phyloP scores from a whole-genome alignment of 2,888 invertebrate genomes.

The Melanostoma mellinum region DNA sequence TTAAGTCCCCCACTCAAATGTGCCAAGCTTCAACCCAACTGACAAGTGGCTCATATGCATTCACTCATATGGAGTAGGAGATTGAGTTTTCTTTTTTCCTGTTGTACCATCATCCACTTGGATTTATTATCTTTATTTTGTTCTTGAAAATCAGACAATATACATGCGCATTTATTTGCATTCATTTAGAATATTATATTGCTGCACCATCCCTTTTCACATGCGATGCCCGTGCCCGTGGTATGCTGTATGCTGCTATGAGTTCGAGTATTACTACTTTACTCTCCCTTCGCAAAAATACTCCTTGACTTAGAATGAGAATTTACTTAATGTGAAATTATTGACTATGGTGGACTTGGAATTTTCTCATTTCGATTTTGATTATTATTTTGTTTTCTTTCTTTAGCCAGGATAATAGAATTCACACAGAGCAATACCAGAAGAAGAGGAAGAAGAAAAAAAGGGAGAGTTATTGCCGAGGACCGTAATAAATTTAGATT shows the following conservation, averaged over 20 bases:
- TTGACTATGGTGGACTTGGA: slow-evolving; percentile 61
- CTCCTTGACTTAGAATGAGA: slow-evolving; percentile 15
- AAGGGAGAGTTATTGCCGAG: slow-evolving; percentile 49
- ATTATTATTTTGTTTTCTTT: slow-evolving; percentile 38
- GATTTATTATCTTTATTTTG: slow-evolving; percentile 44
- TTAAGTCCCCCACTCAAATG: not conserved
- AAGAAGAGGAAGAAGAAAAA: not conserved
- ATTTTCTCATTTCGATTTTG: slow-evolving; percentile 63
- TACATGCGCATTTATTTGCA: slow-evolving; percentile 72
- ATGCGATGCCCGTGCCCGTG: not conserved
- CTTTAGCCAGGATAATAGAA: slow-evolving; percentile 48
- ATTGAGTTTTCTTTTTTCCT: slow-evolving; percentile 1
- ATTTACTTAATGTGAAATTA: slow-evolving; percentile 67
- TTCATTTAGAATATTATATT: slow-evolving; percentile 62
- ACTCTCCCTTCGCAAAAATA: not conserved
- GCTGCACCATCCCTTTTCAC: slow-evolving; percentile 34
- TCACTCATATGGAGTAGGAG: not conserved
- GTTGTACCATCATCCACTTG: slow-evolving; percentile 38
- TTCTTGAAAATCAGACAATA: slow-evolving; percentile 68
- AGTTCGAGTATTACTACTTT: no score
- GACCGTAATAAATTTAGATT: slow-evolving; percentile 71
- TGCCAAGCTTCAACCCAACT: not conserved
- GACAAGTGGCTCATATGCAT: not conserved
- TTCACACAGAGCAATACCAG: slow-evolving; percentile 3
- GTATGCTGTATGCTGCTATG: not conserved